Percentiles rank a stretch among this genome's conserved stretches.
Evolutionary conservation across 2,888 invertebrate genomes (phyloP).

Genomic region (Clepsis dumicolana): DNA sequence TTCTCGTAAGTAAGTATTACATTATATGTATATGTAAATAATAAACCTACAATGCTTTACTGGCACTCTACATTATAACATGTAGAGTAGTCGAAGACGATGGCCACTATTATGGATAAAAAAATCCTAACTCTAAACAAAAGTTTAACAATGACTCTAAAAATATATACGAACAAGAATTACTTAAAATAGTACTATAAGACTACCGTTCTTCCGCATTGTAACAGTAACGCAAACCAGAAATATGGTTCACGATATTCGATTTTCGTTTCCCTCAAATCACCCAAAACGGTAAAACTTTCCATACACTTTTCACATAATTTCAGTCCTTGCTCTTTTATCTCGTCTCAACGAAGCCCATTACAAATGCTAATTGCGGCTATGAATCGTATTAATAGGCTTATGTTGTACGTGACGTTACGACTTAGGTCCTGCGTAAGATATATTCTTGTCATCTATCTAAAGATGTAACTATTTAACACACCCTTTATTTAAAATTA

Average conservation of each 20-base stretch:
- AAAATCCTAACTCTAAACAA: too few relatives aligned
- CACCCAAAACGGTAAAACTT: background rate
- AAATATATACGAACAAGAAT: too few relatives aligned
- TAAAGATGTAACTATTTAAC: background rate
- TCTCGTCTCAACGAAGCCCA: slow-evolving; percentile 12
- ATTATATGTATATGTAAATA: too few relatives aligned
- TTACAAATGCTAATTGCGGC: slow-evolving; percentile 23
- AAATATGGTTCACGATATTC: background rate
- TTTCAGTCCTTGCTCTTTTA: slow-evolving; percentile 1
- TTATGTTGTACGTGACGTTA: slow-evolving; percentile 27
- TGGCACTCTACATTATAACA: too few relatives aligned
- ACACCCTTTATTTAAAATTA: background rate
- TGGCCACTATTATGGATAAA: too few relatives aligned
- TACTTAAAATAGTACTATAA: background rate
- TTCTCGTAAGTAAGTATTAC: too few relatives aligned
- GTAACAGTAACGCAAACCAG: background rate
- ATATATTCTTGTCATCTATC: slow-evolving; percentile 7
- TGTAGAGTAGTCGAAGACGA: too few relatives aligned
- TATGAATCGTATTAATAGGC: slow-evolving; percentile 23
- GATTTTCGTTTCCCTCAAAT: too few relatives aligned
- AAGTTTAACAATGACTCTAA: too few relatives aligned
- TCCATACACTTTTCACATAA: background rate
- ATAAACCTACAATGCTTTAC: too few relatives aligned
- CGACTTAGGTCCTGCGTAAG: slow-evolving; percentile 10
- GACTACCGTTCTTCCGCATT: background rate